Conservation (phyloP, 1,140 invertebrate genomes). For the Solen grandis region DNA sequence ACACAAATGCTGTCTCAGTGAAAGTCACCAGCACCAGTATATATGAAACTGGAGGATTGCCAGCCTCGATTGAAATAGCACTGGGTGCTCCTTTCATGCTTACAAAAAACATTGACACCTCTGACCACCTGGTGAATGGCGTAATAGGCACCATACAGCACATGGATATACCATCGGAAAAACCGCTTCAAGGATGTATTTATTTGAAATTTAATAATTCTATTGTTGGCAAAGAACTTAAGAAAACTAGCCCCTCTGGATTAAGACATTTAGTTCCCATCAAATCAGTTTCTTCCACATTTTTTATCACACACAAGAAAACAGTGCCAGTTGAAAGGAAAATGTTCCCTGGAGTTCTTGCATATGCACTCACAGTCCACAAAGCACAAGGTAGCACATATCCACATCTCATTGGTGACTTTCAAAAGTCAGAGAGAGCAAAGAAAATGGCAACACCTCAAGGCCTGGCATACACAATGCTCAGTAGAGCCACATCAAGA, state of each 20-base stretch:
- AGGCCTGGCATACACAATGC: conserved; percentile 33
- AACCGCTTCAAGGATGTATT: conserved; percentile 42
- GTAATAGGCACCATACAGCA: conserved; percentile 40
- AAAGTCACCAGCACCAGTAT: conserved; percentile 13
- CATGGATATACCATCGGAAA: conserved; percentile 26
- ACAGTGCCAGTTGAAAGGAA: conserved; percentile 35
- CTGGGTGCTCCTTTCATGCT: conserved; percentile 36
- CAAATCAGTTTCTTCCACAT: conserved; percentile 37
- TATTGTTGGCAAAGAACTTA: conserved; percentile 26
- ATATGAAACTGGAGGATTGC: conserved; percentile 32
- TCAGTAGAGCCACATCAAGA: conserved; percentile 20
- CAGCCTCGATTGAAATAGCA: conserved; percentile 7
- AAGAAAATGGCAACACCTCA: conserved; percentile 36
- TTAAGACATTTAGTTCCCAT: conserved; percentile 45
- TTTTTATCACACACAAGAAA: conserved; percentile 32
- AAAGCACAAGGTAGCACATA: conserved; percentile 32
- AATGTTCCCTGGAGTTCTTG: conserved; percentile 34
- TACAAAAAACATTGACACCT: conserved; percentile 44
- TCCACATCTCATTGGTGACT: conserved; percentile 7
- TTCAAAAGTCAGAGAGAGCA: conserved; percentile 9
- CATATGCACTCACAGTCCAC: conserved; percentile 41
- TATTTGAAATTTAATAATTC: conserved; percentile 35
- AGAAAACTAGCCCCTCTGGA: conserved; percentile 16
- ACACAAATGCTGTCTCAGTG: conserved; percentile 12
- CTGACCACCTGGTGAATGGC: conserved; percentile 36